Conservation (phyloP, 1,140 invertebrate species). For the Scaptomyza graminum region DNA sequence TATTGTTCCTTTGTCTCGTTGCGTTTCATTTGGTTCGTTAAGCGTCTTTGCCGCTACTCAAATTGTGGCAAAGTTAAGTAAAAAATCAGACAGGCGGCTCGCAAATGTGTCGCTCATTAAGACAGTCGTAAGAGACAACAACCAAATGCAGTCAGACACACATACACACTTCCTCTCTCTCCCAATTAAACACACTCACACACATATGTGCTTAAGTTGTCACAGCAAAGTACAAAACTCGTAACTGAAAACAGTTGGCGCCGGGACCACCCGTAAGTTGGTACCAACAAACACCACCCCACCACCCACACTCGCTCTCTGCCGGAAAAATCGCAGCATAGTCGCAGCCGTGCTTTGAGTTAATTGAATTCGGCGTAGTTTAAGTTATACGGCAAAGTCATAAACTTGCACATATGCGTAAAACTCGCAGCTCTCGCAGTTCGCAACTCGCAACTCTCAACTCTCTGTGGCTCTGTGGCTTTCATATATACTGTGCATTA, state of each 20-base stretch:
- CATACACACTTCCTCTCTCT: not conserved
- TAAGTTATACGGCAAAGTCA: conserved; percentile 68
- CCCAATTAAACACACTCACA: not conserved
- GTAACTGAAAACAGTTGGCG: conserved; percentile 20
- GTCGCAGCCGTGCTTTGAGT: conserved; percentile 49
- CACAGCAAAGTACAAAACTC: conserved; percentile 23
- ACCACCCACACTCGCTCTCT: not conserved
- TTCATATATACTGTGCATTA: conserved; percentile 13
- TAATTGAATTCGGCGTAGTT: conserved; percentile 69
- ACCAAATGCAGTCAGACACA: not conserved
- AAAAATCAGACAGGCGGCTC: conserved; percentile 36
- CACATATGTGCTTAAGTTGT: conserved; percentile 21
- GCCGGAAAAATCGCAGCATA: not conserved
- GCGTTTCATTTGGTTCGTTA: conserved; percentile 28
- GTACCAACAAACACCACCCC: not conserved
- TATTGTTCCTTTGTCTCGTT: conserved; percentile 21
- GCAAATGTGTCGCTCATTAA: conserved; percentile 36
- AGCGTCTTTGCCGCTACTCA: conserved; percentile 24
- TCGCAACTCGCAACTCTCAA: conserved; percentile 5
- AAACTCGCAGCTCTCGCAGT: conserved; percentile 43
- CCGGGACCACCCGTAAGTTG: conserved; percentile 21
- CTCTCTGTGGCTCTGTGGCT: conserved; percentile 5
- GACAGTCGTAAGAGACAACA: conserved; percentile 7
- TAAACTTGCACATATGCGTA: conserved; percentile 70
- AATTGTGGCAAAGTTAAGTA: conserved; percentile 31